Evolutionary conservation across 1,140 invertebrate species (phyloP).

Genomic region (Helicoverpa zea): DNA sequence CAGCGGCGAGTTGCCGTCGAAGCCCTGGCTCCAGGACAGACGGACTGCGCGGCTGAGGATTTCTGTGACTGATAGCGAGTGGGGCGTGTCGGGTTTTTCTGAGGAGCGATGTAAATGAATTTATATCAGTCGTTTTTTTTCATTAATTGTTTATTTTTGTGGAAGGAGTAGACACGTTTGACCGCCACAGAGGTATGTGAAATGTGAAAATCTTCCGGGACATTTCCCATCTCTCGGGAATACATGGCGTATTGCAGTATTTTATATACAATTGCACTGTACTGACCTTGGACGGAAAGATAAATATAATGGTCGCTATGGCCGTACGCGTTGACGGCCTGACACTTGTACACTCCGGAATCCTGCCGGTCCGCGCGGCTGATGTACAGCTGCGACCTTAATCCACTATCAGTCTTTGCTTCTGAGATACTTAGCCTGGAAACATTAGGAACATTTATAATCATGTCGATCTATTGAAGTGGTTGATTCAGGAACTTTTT

Average conservation of each 20-base stretch:
- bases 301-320: conserved; percentile 94
- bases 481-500: not conserved
- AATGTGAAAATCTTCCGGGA: too few relatives aligned
- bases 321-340: conserved; percentile 94
- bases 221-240: too few relatives aligned
- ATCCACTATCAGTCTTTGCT: conserved; percentile 91
- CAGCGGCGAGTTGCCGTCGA: conserved; percentile 93
- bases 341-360: conserved; percentile 95
- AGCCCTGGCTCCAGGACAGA: conserved; percentile 92
- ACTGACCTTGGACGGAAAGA: conserved; percentile 93
- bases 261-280: not conserved
- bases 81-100: conserved; percentile 92
- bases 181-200: too few relatives aligned
- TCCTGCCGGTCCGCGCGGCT: conserved; percentile 91
- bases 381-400: conserved; percentile 91
- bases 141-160: too few relatives aligned
- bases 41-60: conserved; percentile 90
- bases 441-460: not conserved
- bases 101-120: conserved; percentile 26
- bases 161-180: too few relatives aligned
- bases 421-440: conserved; percentile 89
- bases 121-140: not conserved
- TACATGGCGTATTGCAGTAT: too few relatives aligned
- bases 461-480: too few relatives aligned
- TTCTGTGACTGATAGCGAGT: conserved; percentile 89